Percentiles rank a stretch among this genome's conserved stretches.
These are phyloP conservation scores for Pollimyrus isidori DNA, from an alignment of 2,113 vertebrate genomes.

Conservation along the genomic window DNA sequence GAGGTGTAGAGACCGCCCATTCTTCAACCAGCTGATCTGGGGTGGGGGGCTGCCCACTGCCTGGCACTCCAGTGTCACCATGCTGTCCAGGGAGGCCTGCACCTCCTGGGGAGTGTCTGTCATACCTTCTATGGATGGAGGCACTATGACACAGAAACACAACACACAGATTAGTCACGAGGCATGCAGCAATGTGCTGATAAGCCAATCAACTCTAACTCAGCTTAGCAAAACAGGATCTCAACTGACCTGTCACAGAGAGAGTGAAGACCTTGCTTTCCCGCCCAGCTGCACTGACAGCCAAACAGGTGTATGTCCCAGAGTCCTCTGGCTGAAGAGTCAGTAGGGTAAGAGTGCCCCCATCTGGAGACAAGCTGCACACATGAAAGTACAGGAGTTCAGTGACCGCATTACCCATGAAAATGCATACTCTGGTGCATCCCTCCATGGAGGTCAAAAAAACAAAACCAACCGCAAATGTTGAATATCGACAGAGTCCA, in stretches of 20 bases:
- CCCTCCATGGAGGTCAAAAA: not conserved
- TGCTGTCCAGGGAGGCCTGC: slow-evolving; percentile 52
- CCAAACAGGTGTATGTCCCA: slow-evolving; percentile 77
- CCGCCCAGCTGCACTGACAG: slow-evolving; percentile 65
- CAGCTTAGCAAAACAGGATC: not conserved
- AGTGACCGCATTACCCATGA: not conserved
- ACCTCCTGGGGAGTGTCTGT: slow-evolving; percentile 46
- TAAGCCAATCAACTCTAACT: not conserved
- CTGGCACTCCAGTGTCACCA: slow-evolving; percentile 68
- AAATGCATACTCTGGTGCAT: not conserved
- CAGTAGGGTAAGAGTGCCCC: slow-evolving; percentile 66
- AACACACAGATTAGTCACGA: not conserved
- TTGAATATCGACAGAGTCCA: slow-evolving; percentile 43
- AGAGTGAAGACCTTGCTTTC: slow-evolving; percentile 68
- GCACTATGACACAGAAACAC: slow-evolving; percentile 52
- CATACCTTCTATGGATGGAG: slow-evolving; percentile 59
- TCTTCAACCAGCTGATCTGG: slow-evolving; percentile 79
- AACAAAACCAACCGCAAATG: slow-evolving; percentile 47
- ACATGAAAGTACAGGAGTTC: slow-evolving; percentile 4
- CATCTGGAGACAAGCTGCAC: slow-evolving; percentile 61
- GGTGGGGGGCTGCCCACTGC: slow-evolving; percentile 63
- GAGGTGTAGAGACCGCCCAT: slow-evolving; percentile 68
- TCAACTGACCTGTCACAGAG: slow-evolving; percentile 66
- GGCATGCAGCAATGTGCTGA: not conserved
- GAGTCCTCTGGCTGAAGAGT: slow-evolving; percentile 60